Evolutionary conservation across 2,113 vertebrate species (phyloP).

Genomic region (Tyto alba): DNA sequence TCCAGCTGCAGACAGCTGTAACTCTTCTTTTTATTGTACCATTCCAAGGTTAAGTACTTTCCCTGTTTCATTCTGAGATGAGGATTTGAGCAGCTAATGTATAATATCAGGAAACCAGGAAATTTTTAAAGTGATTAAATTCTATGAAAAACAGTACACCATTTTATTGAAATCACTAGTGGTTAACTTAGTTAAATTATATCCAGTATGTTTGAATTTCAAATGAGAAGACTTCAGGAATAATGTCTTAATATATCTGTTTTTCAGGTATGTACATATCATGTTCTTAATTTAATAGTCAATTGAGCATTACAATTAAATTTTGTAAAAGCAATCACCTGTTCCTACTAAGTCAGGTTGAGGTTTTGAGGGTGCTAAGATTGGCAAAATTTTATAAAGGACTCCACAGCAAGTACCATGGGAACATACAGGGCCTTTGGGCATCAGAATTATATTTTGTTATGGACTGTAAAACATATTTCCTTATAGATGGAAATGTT

Average conservation of each 20-base stretch:
- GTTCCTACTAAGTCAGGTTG: background rate
- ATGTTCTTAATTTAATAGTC: background rate
- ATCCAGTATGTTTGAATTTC: background rate
- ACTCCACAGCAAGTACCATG: background rate
- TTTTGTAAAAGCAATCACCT: background rate
- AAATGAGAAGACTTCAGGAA: background rate
- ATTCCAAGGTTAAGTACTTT: background rate
- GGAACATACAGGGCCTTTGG: background rate
- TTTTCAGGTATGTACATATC: background rate
- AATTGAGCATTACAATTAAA: background rate
- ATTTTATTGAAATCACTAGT: background rate
- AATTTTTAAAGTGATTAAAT: background rate
- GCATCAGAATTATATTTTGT: background rate
- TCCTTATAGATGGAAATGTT: background rate
- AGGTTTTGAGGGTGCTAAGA: background rate
- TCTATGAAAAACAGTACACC: background rate
- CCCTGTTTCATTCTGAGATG: background rate
- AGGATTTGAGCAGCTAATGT: background rate
- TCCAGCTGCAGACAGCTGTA: conserved; percentile 8
- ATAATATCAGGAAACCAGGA: background rate
- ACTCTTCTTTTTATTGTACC: background rate
- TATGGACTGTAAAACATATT: background rate
- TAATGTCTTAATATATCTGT: background rate
- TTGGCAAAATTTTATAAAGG: background rate
- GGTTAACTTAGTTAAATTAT: background rate